Evolutionary conservation across 2,888 invertebrate species (phyloP), one percentile per base, ranked within the genome.

Genomic region (Drosophila falleni): DNA sequence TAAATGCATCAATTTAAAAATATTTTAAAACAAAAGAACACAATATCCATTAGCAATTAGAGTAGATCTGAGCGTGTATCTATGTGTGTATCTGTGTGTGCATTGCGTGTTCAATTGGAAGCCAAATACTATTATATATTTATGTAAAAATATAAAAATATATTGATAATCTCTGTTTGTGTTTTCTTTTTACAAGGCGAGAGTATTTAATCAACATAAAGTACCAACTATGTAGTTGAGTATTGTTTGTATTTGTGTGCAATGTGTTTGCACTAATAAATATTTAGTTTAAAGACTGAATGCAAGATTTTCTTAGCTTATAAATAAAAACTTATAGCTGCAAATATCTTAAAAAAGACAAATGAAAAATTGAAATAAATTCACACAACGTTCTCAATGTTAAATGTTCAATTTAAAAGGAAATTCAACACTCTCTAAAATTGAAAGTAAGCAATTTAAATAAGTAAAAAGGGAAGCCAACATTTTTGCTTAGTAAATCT

Each of bases 281-380:
- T 78, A 81, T 75, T 85, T 87, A 72, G 71, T 70, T 70, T 70
- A 53, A 79, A 74, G 80, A 85, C 77, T 85, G 86, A 69, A 58
- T 47, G 53, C 42, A 75, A 47, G 62, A 53, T 59, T 64, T 64
- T 47, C 62, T 44, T 37, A 60, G 62, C 26, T 29, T 49, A 69
- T 29, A 39, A n/a, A 55, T 16, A 35, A n/a, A 1, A 39, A 56
- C 16, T 19, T 29, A 53, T 53, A 23, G 19, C 44, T 23, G 8
- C 44, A 44, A 15, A 10, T 1, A 10, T 35, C 26, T 39, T 26
- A 35, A 42, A 31, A 37, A 42, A 53, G n/a, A 51, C n/a, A 35
- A 29, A 33, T 31, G 1, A 15, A 42, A 47, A 39, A 33, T n/a
- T 53, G 23, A 33, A 11, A 42, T 15, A 19, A 37, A 54, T 44